Evolutionary conservation across 1,140 invertebrate species (phyloP).

Genomic region (Drosophila rufa): DNA sequence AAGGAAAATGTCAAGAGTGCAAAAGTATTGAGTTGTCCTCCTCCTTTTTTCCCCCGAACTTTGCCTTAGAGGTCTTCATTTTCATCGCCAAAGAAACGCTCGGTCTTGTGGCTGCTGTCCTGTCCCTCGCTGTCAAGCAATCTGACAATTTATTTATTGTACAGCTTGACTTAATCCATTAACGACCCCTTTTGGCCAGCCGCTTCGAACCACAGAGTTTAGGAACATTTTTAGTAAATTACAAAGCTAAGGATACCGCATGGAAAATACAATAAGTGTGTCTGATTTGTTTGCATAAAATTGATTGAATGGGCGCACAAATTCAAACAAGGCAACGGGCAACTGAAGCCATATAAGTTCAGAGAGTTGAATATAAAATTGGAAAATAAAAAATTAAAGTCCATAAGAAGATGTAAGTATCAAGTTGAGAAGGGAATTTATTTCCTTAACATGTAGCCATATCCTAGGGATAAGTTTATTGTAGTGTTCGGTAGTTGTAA

Average conservation of each 20-base stretch:
- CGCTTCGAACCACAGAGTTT: slow-evolving; percentile 21
- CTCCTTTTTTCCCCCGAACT: not conserved
- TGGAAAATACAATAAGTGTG: slow-evolving; percentile 10
- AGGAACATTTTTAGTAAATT: slow-evolving; percentile 39
- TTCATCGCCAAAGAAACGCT: slow-evolving; percentile 28
- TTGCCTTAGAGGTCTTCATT: slow-evolving; percentile 12
- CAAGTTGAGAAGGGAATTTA: not conserved
- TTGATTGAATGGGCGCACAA: slow-evolving; percentile 9
- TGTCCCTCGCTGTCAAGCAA: slow-evolving; percentile 27
- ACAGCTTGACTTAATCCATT: slow-evolving; percentile 72
- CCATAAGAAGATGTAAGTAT: not conserved
- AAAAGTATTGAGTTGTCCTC: slow-evolving; percentile 73
- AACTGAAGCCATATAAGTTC: not conserved
- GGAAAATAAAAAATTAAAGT: not conserved
- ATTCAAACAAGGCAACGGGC: not conserved
- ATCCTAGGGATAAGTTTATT: too few relatives aligned
- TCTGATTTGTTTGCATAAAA: slow-evolving; percentile 29
- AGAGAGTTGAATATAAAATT: not conserved
- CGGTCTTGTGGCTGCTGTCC: slow-evolving; percentile 31
- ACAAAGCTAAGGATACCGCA: slow-evolving; percentile 17
- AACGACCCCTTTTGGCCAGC: slow-evolving; percentile 48
- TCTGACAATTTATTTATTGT: slow-evolving; percentile 77
- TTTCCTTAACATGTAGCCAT: too few relatives aligned
- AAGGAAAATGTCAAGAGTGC: slow-evolving; percentile 65
- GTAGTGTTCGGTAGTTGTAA: too few relatives aligned